Base-by-base conservation (phyloP, 2,888 invertebrate species). In the Phortica magna region DNA sequence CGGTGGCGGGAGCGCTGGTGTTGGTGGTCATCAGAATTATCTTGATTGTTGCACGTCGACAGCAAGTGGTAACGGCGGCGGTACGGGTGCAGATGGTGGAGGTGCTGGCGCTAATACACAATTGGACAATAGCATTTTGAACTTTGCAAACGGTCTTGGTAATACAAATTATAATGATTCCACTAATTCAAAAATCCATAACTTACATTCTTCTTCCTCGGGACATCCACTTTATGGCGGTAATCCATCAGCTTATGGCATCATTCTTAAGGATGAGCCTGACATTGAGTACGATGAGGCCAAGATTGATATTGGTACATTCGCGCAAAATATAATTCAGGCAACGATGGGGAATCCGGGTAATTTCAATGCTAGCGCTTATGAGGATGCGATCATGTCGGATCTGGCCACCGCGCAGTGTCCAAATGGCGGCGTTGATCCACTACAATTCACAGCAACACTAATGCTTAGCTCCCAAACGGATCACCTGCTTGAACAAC, bases 361-460 rank as follows among this genome's bases (percentile, higher is more conserved):
- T 0, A 84, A 81, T 75, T 89, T 89, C 78, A 88, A 92, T 93
- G 78, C 94, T 94, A 90, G 93, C 93, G 89, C 82, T 9, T 96
- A 96, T 85, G 95, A 95, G 64, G 96, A 96, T 83, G 95, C 96
- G 7, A 96, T 97, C 94, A 96, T 97, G 93, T 96, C 96, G 14
- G 96, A 96, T 88, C 94, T 96, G 93, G 95, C 95, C 48, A 83
- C 83, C 14, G 83, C 84, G 0, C 89, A 84, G 65, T 87, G 89
- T 55, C 83, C 88, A 0, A 88, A 84, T 61, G 89, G 89, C 0
- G 94, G 95, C 1, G 96, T 96, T 57, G 96, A 97, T 91, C 96
- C 96, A 43, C 93, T 96, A 71, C 96, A 96, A 86, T 96, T 97
- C 90, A 95, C 95, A 9, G 96, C 96, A 2, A 96, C 96, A 0